phyloP scores from a whole-genome alignment of 92 coral and sea anemone species.

The Desmophyllum pertusum region DNA sequence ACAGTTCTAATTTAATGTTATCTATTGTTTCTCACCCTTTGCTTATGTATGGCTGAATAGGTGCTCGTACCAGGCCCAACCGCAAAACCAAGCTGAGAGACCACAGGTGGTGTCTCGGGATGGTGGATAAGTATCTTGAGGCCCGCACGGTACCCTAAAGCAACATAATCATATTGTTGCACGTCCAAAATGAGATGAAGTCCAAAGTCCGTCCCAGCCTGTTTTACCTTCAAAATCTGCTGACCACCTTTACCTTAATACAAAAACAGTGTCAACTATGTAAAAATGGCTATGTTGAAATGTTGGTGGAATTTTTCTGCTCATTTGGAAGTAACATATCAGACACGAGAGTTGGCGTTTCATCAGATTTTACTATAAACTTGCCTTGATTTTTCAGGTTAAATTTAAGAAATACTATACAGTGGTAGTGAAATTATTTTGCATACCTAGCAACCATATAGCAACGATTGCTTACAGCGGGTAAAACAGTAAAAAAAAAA shows the following conservation, averaged over 20 bases:
- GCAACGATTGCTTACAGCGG: too few species aligned
- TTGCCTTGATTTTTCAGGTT: too few species aligned
- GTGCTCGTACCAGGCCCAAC: slow-evolving; percentile 65
- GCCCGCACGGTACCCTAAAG: slow-evolving; percentile 43
- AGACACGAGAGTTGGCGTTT: too few species aligned
- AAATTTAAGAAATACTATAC: too few species aligned
- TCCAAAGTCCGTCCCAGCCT: slow-evolving; percentile 62
- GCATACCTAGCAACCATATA: too few species aligned
- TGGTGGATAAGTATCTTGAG: slow-evolving; percentile 61
- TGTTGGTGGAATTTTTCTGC: neutral
- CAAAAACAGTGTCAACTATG: neutral
- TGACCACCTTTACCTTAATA: slow-evolving; percentile 44
- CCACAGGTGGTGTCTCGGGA: slow-evolving; percentile 61
- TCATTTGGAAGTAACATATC: neutral
- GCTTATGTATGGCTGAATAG: slow-evolving; percentile 59
- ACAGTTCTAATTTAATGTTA: too few species aligned
- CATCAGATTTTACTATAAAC: too few species aligned
- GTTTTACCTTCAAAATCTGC: slow-evolving; percentile 38
- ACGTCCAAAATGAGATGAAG: slow-evolving; percentile 48
- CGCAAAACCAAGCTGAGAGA: slow-evolving; percentile 67
- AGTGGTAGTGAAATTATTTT: too few species aligned
- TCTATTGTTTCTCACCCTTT: slow-evolving; percentile 26
- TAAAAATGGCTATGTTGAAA: neutral
- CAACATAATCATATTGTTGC: slow-evolving; percentile 46
- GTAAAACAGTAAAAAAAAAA: too few species aligned